Conservation (phyloP, 2,888 invertebrate species). For the Drosophila neotestacea region DNA sequence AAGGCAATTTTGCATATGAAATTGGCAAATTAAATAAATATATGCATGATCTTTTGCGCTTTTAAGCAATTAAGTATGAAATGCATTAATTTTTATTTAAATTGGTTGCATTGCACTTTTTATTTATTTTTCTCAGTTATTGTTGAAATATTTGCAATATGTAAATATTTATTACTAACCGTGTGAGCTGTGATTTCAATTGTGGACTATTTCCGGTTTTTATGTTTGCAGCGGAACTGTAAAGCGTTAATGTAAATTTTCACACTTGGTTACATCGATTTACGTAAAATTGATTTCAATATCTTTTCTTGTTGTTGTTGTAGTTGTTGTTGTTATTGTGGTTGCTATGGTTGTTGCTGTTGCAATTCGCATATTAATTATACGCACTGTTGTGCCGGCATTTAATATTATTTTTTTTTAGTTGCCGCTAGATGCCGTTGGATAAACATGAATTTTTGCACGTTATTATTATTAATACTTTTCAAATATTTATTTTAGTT, state of each 20-base stretch:
- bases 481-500: background rate
- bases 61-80: background rate
- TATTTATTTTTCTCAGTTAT: background rate
- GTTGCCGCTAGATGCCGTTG: constrained; percentile 11
- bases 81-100: constrained; percentile 6
- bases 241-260: constrained; percentile 41
- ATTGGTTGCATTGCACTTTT: background rate
- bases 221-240: constrained; percentile 15
- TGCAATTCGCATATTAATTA: constrained; percentile 41
- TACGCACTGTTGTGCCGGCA: constrained; percentile 53
- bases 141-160: constrained; percentile 1
- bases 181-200: constrained; percentile 18
- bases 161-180: constrained; percentile 32
- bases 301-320: constrained; percentile 8
- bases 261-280: constrained; percentile 43
- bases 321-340: constrained; percentile 9
- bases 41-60: background rate
- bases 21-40: background rate
- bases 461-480: constrained; percentile 14
- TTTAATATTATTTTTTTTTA: background rate
- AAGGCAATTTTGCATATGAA: background rate
- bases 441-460: constrained; percentile 29
- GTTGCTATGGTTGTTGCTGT: constrained; percentile 15
- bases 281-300: constrained; percentile 23
- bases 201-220: constrained; percentile 31